Evolutionary conservation across 2,888 invertebrate genomes (phyloP).

Genomic region (Himalopsyche japonica): DNA sequence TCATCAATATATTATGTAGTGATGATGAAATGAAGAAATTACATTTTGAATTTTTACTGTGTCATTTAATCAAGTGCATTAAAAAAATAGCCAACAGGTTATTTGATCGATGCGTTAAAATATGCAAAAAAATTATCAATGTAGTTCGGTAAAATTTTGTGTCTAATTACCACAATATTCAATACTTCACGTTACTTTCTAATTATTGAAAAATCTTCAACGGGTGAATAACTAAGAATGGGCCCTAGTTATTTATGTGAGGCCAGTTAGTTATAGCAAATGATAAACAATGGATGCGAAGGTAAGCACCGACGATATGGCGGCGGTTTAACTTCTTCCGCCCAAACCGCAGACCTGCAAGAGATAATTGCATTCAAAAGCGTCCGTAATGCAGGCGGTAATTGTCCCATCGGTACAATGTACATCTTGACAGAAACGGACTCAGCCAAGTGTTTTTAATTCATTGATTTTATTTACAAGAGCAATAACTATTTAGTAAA

Average conservation of each 20-base stretch:
- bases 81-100: too few relatives aligned
- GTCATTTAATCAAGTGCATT: too few relatives aligned
- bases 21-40: too few relatives aligned
- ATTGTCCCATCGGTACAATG: background rate
- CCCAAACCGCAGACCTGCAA: slow-evolving; percentile 17
- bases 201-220: background rate
- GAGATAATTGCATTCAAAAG: slow-evolving; percentile 20
- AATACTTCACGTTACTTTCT: background rate
- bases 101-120: too few relatives aligned
- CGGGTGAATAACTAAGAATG: background rate
- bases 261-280: background rate
- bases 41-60: too few relatives aligned
- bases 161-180: background rate
- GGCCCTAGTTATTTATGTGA: background rate
- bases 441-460: background rate
- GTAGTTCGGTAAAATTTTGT: too few relatives aligned
- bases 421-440: background rate
- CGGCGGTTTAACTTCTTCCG: background rate
- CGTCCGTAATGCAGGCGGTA: slow-evolving; percentile 7
- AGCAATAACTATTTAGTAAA: too few relatives aligned
- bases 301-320: background rate
- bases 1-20: too few relatives aligned
- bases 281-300: background rate
- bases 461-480: too few relatives aligned
- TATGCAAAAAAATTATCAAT: too few relatives aligned